Conservation (phyloP, 2,113 vertebrate genomes). For the Alces alces region DNA sequence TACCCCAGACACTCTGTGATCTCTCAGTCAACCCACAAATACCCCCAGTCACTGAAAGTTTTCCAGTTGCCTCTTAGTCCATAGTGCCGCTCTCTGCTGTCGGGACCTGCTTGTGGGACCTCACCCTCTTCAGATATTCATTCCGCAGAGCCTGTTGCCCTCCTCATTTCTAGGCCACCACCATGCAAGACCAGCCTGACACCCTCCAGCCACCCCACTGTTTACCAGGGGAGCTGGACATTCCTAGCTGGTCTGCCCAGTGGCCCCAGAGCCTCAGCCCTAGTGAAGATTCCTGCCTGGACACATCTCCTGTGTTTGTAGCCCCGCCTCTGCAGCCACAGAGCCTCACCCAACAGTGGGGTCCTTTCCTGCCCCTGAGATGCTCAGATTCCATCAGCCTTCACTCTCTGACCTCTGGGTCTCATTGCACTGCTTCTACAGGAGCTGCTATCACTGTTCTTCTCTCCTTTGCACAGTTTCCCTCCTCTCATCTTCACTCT, state of each 20-base stretch:
- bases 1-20: not conserved
- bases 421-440: rapidly evolving
- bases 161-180: too few relatives aligned
- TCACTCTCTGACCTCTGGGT: not conserved
- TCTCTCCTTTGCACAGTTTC: not conserved
- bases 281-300: not conserved
- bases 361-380: not conserved
- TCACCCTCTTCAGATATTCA: not conserved
- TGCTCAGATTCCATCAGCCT: not conserved
- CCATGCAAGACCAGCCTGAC: not conserved
- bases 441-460: not conserved
- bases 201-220: not conserved
- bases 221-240: not conserved
- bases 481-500: not conserved
- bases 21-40: not conserved
- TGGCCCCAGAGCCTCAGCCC: not conserved
- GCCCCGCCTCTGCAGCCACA: rapidly evolving
- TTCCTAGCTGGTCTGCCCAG: not conserved
- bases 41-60: not conserved
- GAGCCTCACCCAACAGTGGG: too few relatives aligned
- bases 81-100: not conserved
- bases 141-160: not conserved
- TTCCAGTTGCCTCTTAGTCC: not conserved
- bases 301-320: not conserved
- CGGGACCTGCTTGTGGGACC: not conserved